Conservation (phyloP, 2,888 invertebrate species). For the Dugesia japonica region DNA sequence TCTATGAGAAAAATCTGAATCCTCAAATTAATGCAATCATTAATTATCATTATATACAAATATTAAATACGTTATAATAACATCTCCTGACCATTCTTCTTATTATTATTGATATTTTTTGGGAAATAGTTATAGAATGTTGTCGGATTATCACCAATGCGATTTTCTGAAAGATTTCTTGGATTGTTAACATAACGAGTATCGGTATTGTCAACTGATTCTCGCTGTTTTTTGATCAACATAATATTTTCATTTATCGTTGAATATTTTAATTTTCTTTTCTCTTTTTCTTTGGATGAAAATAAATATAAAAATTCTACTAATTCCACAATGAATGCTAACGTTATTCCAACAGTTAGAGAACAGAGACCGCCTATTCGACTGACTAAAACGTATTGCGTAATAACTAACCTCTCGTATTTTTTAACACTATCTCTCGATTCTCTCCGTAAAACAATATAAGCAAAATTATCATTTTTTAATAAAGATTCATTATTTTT, state of each 20-base stretch:
- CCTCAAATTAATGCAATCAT: no score
- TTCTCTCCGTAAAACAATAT: slow-evolving; percentile 33
- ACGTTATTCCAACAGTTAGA: slow-evolving; percentile 33
- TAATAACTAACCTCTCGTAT: slow-evolving; percentile 31
- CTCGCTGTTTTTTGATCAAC: background rate
- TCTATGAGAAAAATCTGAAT: no score
- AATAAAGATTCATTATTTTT: background rate
- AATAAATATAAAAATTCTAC: slow-evolving; percentile 34
- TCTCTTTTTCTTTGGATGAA: background rate
- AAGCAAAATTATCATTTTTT: slow-evolving; percentile 33
- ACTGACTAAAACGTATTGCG: slow-evolving; percentile 29
- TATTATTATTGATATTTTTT: background rate
- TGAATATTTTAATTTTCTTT: background rate
- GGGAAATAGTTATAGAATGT: background rate
- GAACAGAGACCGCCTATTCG: slow-evolving; percentile 35
- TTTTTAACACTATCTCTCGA: background rate
- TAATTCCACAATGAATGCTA: slow-evolving; percentile 34
- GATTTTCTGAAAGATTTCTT: background rate
- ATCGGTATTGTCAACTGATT: background rate
- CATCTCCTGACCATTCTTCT: background rate
- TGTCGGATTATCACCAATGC: background rate
- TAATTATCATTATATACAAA: no score
- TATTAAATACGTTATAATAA: no score
- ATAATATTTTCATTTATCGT: background rate
- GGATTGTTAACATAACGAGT: background rate